Conservation (phyloP, 2,888 invertebrate species). For the Cenopis cana region DNA sequence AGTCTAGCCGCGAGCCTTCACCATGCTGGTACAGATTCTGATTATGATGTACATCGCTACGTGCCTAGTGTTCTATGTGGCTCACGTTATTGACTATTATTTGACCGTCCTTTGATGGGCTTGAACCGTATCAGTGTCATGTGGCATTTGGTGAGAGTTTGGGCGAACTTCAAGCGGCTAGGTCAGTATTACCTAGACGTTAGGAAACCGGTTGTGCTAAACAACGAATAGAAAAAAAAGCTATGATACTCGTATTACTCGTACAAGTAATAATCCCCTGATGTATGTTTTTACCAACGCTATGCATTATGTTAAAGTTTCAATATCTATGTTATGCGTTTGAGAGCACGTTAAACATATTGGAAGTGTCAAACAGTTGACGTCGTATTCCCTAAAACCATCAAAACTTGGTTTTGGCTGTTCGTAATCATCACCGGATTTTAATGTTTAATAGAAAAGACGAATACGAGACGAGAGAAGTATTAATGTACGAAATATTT, state of each 20-base stretch:
- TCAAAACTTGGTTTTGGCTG: background rate
- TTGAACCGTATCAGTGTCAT: constrained; percentile 47
- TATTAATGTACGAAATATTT: no score
- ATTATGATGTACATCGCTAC: constrained; percentile 82
- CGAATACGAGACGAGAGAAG: no score
- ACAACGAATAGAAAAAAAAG: background rate
- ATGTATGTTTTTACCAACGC: background rate
- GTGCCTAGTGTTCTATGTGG: constrained; percentile 79
- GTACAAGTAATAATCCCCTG: no score
- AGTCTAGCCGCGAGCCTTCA: constrained; percentile 47
- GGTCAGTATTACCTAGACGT: constrained; percentile 60
- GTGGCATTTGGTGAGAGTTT: constrained; percentile 51
- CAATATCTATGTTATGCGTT: background rate
- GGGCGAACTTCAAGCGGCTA: constrained; percentile 58
- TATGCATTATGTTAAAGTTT: background rate
- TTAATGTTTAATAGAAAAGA: no score
- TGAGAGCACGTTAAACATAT: background rate
- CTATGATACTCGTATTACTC: no score
- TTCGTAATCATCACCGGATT: no score
- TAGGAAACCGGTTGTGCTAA: background rate
- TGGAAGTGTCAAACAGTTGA: background rate
- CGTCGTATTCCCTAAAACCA: background rate
- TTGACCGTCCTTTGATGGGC: constrained; percentile 59
- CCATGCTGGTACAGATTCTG: constrained; percentile 81
- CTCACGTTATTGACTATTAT: constrained; percentile 80